These are phyloP conservation scores for Rhopalosiphum nymphaeae DNA, from an alignment of 2,888 invertebrate genomes.

Conservation along the genomic window DNA sequence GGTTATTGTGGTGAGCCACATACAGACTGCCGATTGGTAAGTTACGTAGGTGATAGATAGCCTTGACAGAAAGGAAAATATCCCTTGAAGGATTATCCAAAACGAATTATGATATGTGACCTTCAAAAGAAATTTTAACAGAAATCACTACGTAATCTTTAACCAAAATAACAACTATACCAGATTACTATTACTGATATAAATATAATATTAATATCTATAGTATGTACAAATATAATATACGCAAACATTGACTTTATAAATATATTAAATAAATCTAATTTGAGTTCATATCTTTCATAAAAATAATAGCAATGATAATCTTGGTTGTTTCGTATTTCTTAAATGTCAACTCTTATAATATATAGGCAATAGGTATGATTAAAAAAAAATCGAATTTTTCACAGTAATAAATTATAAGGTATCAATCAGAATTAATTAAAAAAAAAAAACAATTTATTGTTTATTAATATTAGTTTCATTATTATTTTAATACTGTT, in stretches of 20 bases:
- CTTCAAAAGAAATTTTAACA: not conserved
- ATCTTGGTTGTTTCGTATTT: not conserved
- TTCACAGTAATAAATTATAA: not conserved
- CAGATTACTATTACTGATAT: not conserved
- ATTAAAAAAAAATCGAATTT: not conserved
- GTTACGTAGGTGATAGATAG: not conserved
- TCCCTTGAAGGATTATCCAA: not conserved
- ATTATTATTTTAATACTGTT: not conserved
- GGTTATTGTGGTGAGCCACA: constrained; percentile 26
- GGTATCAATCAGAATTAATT: not conserved
- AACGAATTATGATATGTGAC: not conserved
- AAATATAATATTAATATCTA: not conserved
- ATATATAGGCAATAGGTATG: not conserved
- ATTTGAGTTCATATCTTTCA: not conserved
- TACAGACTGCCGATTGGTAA: not conserved
- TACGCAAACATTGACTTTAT: not conserved
- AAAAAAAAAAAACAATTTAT: not conserved
- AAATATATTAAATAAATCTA: not conserved
- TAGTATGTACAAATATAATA: not conserved
- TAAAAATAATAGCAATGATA: not conserved
- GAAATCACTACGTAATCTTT: not conserved
- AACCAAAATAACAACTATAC: not conserved
- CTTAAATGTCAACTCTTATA: not conserved
- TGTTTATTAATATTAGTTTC: not conserved
- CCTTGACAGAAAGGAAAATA: not conserved